Evolutionary conservation across 2,113 vertebrate genomes (phyloP).

Genomic region (Willisornis vidua): DNA sequence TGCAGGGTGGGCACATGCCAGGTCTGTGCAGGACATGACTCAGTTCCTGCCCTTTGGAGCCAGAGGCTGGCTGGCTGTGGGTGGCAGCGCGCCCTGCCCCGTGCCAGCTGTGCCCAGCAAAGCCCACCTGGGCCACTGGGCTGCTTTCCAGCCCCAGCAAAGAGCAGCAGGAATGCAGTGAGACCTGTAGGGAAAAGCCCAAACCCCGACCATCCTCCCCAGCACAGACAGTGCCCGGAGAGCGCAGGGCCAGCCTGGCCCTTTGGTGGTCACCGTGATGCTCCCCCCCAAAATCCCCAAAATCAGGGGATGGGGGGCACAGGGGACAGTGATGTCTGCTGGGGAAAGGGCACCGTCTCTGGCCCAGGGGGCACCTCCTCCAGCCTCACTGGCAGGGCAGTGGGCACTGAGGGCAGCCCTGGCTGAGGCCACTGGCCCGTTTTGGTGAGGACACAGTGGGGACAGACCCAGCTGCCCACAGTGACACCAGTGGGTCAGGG

Average conservation of each 20-base stretch:
- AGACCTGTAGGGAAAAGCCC: not conserved
- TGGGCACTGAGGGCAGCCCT: not conserved
- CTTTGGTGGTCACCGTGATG: not conserved
- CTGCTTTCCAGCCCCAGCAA: not conserved
- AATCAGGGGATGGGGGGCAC: too few relatives aligned
- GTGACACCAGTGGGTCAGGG: not conserved
- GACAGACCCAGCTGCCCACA: not conserved
- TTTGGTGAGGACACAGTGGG: not conserved
- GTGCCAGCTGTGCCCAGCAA: not conserved
- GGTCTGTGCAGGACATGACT: slow-evolving; percentile 2
- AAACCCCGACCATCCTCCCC: not conserved
- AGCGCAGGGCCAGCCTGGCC: rapidly evolving
- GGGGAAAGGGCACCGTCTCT: not conserved
- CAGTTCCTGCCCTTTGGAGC: not conserved
- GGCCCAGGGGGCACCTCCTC: not conserved
- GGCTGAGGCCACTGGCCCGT: rapidly evolving
- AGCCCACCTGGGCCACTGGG: not conserved
- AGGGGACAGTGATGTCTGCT: not conserved
- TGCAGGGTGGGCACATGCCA: not conserved
- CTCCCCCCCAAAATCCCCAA: not conserved
- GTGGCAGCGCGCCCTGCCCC: not conserved
- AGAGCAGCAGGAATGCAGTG: not conserved
- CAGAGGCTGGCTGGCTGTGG: not conserved
- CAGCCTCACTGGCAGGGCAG: not conserved
- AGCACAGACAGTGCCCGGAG: not conserved